Percentiles rank a stretch among this genome's conserved stretches.
These are phyloP conservation scores for Hippocampus kuda DNA, from an alignment of 2,797 vertebrate genomes.

Conservation along the genomic window DNA sequence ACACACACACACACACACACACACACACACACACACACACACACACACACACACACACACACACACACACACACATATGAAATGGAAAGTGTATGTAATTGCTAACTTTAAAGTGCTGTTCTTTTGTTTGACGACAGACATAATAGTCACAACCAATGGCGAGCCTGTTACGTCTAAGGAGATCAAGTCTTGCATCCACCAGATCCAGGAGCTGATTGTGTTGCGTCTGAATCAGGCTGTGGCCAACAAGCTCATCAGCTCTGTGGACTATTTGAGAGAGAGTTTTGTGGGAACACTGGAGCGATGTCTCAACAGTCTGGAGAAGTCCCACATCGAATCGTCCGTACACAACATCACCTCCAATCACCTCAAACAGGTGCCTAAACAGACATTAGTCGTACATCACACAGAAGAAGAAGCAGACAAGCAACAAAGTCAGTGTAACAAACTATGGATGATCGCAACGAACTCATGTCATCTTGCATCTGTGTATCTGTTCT, in stretches of 20 bases:
- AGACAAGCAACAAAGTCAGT: neutral
- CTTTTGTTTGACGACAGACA: slow-evolving; percentile 61
- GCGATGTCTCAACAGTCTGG: slow-evolving; percentile 87
- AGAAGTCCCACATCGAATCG: slow-evolving; percentile 80
- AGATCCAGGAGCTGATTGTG: slow-evolving; percentile 96
- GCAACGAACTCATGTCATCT: neutral
- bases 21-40: too few species aligned
- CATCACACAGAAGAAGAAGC: neutral
- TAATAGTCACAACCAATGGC: slow-evolving; percentile 83
- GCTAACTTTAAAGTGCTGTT: neutral
- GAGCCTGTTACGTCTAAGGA: slow-evolving; percentile 85
- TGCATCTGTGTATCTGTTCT: slow-evolving; percentile 22
- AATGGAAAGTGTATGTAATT: neutral
- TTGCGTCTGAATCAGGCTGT: slow-evolving; percentile 88
- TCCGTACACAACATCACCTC: slow-evolving; percentile 81
- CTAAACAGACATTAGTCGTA: neutral
- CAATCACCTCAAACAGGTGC: slow-evolving; percentile 82
- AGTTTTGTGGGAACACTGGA: slow-evolving; percentile 96
- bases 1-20: too few species aligned
- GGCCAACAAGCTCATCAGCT: slow-evolving; percentile 92
- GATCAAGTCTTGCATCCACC: slow-evolving; percentile 88
- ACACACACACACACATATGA: neutral
- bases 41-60: too few species aligned
- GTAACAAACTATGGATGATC: neutral
- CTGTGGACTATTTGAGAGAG: slow-evolving; percentile 91